These are phyloP conservation scores for Erinaceus europaeus DNA, from an alignment of 2,113 vertebrate species.

Conservation along the genomic window DNA sequence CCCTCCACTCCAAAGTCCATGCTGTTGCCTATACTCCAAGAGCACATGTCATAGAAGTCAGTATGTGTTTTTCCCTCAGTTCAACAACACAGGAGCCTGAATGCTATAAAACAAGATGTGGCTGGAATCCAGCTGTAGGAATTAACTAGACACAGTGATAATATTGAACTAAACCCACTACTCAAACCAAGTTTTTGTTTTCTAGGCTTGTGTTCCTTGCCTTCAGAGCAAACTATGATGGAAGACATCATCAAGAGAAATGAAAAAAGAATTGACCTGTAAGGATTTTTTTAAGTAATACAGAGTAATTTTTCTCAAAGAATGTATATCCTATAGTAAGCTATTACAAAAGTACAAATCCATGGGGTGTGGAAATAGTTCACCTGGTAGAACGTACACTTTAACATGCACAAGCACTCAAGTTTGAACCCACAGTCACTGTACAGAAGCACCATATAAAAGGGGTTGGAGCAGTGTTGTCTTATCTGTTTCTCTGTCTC, in stretches of 20 bases:
- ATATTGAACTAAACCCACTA: background rate
- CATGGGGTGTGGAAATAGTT: no score
- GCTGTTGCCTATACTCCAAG: background rate
- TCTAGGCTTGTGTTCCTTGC: conserved; percentile 68
- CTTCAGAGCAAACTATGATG: conserved; percentile 60
- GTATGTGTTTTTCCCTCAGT: no score
- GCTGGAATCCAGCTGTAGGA: background rate
- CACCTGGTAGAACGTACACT: no score
- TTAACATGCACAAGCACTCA: no score
- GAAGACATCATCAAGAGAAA: conserved; percentile 59
- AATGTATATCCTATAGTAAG: no score
- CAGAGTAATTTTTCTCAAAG: no score
- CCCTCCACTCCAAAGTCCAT: background rate
- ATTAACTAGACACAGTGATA: background rate
- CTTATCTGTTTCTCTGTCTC: no score
- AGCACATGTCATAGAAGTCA: background rate
- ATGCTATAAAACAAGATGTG: background rate
- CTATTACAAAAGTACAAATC: no score
- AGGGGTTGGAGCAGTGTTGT: no score
- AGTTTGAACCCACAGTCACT: no score
- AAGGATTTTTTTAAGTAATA: conserved; percentile 45
- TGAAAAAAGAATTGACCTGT: conserved; percentile 66
- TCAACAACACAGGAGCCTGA: background rate
- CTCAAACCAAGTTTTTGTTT: conserved; percentile 16
- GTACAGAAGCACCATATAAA: no score